Evolutionary conservation across 1,140 invertebrate species (phyloP).

Genomic region (Drosophila mauritiana): DNA sequence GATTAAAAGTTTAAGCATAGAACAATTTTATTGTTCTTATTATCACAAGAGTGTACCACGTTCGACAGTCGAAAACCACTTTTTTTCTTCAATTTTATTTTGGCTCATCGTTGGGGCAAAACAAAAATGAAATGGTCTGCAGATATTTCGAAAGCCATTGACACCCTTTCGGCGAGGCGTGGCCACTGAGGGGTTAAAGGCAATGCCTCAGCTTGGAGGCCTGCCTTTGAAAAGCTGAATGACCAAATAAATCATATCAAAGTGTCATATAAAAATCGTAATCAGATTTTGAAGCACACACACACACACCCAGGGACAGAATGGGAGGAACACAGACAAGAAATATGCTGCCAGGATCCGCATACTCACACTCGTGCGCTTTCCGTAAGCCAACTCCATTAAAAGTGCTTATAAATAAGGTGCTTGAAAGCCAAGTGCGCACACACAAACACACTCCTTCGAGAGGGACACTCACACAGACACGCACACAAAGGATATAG

Average conservation of each 20-base stretch:
- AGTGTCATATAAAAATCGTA: constrained; percentile 84
- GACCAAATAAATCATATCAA: constrained; percentile 84
- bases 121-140: constrained; percentile 78
- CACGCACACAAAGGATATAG: constrained; percentile 54
- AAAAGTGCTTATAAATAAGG: constrained; percentile 83
- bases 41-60: neutral
- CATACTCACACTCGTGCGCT: constrained; percentile 51
- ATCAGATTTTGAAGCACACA: constrained; percentile 82
- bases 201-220: constrained; percentile 53
- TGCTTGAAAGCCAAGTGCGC: constrained; percentile 79
- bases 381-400: constrained; percentile 80
- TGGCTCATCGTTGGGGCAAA: constrained; percentile 32
- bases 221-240: constrained; percentile 83
- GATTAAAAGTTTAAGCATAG: too few relatives aligned
- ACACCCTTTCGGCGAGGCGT: constrained; percentile 72
- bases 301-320: constrained; percentile 50
- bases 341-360: constrained; percentile 48
- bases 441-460: constrained; percentile 6
- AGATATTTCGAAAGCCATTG: constrained; percentile 84
- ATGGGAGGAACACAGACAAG: constrained; percentile 38
- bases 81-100: constrained; percentile 9
- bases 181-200: constrained; percentile 39
- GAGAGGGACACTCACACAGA: constrained; percentile 21
- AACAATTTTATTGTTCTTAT: too few relatives aligned
- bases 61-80: neutral